Evolutionary conservation across 2,888 invertebrate species (phyloP).

Genomic region (Buathra laborator): DNA sequence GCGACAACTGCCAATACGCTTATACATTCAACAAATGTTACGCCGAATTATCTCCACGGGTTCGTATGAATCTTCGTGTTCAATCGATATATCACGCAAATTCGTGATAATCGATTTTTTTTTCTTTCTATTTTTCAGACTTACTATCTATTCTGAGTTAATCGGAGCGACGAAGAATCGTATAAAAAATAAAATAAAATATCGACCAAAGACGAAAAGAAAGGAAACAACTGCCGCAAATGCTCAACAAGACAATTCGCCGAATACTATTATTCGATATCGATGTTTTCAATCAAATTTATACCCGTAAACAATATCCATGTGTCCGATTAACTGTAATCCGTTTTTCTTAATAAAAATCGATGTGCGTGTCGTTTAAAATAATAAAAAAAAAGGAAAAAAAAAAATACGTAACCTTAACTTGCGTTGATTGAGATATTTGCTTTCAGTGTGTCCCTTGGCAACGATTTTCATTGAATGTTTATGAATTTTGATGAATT

Average conservation of each 20-base stretch:
- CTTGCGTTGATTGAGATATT: not conserved
- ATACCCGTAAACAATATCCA: slow-evolving; percentile 49
- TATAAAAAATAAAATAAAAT: slow-evolving; percentile 10
- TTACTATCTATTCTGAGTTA: slow-evolving; percentile 78
- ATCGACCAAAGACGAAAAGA: slow-evolving; percentile 53
- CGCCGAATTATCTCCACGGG: slow-evolving; percentile 79
- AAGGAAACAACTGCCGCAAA: slow-evolving; percentile 41
- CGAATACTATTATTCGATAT: slow-evolving; percentile 62
- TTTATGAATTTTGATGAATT: not conserved
- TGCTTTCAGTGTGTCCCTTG: not conserved
- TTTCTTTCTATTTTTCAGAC: slow-evolving; percentile 73
- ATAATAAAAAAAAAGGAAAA: slow-evolving; percentile 39
- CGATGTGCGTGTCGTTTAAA: slow-evolving; percentile 54
- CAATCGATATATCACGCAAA: not conserved
- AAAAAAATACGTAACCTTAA: slow-evolving; percentile 22
- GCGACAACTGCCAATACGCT: slow-evolving; percentile 82
- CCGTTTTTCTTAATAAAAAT: slow-evolving; percentile 38
- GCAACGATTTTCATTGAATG: not conserved
- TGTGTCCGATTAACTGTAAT: slow-evolving; percentile 50
- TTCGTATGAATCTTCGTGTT: slow-evolving; percentile 65
- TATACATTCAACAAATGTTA: slow-evolving; percentile 83
- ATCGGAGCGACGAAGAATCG: slow-evolving; percentile 17
- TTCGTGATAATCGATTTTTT: not conserved
- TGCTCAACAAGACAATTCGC: slow-evolving; percentile 65
- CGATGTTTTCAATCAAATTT: slow-evolving; percentile 58